A percentile compares a stretch with the other conserved stretches of the same genome.
These are phyloP conservation scores for Spheniscus mendiculus DNA, from an alignment of 2,113 vertebrate genomes.

Conservation along the genomic window DNA sequence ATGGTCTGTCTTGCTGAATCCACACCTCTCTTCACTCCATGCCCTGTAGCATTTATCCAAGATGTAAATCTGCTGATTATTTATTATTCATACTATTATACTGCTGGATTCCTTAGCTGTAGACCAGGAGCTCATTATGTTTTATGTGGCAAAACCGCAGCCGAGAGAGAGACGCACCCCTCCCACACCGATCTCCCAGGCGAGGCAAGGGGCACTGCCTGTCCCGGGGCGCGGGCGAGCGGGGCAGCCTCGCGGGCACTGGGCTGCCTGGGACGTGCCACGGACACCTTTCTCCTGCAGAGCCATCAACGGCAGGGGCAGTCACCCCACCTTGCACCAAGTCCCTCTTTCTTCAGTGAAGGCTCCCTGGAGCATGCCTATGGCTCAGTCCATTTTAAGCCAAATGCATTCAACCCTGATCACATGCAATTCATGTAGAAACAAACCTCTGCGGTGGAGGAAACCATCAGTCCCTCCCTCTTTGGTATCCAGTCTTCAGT, in stretches of 20 bases:
- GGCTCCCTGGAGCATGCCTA: background rate
- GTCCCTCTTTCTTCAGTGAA: background rate
- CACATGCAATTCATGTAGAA: rapidly evolving
- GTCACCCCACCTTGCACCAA: background rate
- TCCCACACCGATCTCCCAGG: background rate
- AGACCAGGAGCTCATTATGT: background rate
- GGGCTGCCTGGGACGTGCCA: background rate
- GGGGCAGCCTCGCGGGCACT: background rate
- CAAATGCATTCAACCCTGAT: background rate
- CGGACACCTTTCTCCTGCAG: rapidly evolving
- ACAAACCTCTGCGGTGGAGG: rapidly evolving
- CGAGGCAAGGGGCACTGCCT: background rate
- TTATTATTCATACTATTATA: slow-evolving; percentile 27
- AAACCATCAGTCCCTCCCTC: background rate
- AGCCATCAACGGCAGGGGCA: background rate
- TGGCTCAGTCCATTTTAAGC: background rate
- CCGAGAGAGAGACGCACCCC: background rate
- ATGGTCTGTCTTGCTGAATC: background rate
- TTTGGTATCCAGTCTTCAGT: background rate
- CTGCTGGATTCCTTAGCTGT: background rate
- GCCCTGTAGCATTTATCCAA: background rate
- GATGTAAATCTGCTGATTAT: slow-evolving; percentile 3
- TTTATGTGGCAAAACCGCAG: background rate
- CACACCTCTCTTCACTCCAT: background rate
- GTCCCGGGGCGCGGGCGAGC: rapidly evolving